Evolutionary conservation across 2,888 invertebrate species (phyloP), one percentile per base, ranked within the genome.

Genomic region (Chelonus formosanus): DNA sequence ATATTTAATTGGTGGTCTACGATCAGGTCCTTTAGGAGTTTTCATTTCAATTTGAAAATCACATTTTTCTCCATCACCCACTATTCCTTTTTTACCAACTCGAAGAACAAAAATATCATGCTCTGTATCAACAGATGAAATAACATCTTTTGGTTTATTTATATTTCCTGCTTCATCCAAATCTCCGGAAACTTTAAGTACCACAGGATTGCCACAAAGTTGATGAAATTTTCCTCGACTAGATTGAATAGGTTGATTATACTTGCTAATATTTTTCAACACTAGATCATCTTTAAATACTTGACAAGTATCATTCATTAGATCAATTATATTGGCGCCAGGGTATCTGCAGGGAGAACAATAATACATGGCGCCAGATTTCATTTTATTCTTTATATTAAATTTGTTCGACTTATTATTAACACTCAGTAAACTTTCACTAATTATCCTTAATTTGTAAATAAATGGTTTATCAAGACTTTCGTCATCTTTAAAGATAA

Each of bases 31-130:
- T 67, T 90, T 89, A 0, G 93, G 93, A 0, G 93, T 93, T 60
- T 90, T 88, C 76, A 93, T 81, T 75, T 93, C 92, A 73, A 93
- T 86, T 85, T 93, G 88, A 81, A 91, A 85, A 60, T 88, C 90
- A 60, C 88, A 88, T 80, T 91, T 91, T 84, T 92, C 92, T 67
- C 89, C 89, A 52, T 88, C 88, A 0, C 90, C 90, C 43, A 90
- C 90, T 0, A 84, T 72, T 0, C 89, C 89, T 77, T 92, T 92
- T 76, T 92, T 92, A 2, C 92, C 93, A 65, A 93, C 90, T 75
- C 90, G 88, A 55, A 92, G 83, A 3, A 92, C 85, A 71, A 92
- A 92, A 0, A 91, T 88, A 73, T 92, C 92, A 74, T 90, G 90
- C 0, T 77, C 76, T 0, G 67, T 67, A 43, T 80, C 77, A 0